phyloP scores from a whole-genome alignment of 2,888 invertebrate genomes.

The Ceriagrion tenellum region DNA sequence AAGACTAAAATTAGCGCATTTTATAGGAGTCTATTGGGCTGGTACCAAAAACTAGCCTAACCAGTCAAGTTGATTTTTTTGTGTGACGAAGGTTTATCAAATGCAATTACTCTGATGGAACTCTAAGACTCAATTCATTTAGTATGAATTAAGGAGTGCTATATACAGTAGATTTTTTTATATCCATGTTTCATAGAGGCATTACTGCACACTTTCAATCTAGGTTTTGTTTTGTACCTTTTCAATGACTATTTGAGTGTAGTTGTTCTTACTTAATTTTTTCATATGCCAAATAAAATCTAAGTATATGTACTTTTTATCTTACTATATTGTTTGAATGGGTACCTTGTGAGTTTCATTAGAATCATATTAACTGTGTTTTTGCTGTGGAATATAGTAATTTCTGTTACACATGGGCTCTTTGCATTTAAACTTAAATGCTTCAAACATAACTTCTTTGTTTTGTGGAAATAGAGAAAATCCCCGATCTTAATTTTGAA shows the following conservation, averaged over 20 bases:
- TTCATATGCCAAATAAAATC: conserved; percentile 67
- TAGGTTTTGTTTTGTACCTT: conserved; percentile 67
- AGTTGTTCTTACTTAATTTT: conserved; percentile 61
- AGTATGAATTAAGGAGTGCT: conserved; percentile 66
- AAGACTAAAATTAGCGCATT: conserved; percentile 62
- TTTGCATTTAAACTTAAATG: neutral
- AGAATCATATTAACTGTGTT: neutral
- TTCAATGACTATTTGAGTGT: conserved; percentile 63
- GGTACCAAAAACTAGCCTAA: conserved; percentile 37
- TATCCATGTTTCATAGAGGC: conserved; percentile 65
- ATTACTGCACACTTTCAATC: conserved; percentile 62
- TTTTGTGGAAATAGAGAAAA: too few species aligned
- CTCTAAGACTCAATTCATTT: conserved; percentile 53
- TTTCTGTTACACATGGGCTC: too few species aligned
- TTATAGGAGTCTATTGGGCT: conserved; percentile 65
- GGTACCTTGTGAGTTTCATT: conserved; percentile 40
- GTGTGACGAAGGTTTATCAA: conserved; percentile 45
- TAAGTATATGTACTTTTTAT: conserved; percentile 66
- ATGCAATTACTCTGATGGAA: conserved; percentile 49
- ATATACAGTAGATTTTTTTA: conserved; percentile 63
- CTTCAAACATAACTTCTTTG: neutral
- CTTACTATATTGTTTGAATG: conserved; percentile 58
- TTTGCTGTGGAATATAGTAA: neutral
- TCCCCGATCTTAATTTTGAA: too few species aligned
- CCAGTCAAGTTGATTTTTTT: conserved; percentile 58